Conservation (phyloP, 1,140 invertebrate species). For the Littorina saxatilis region DNA sequence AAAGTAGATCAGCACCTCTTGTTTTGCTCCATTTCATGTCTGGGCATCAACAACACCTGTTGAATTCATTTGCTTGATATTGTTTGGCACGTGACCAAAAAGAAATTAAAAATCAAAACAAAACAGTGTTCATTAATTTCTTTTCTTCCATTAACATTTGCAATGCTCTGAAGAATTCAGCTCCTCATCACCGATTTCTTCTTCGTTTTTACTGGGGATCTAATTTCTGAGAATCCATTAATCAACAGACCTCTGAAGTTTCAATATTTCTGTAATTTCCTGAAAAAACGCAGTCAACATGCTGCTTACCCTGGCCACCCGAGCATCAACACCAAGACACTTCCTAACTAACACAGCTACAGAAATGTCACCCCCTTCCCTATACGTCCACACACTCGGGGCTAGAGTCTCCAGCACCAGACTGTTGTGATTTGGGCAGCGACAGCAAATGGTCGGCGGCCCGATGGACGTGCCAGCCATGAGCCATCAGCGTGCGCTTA, state of each 20-base stretch:
- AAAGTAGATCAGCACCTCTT: not conserved
- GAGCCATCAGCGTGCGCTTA: conserved; percentile 71
- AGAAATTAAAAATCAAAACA: not conserved
- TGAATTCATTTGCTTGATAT: too few species aligned
- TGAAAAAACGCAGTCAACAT: not conserved
- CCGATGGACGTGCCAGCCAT: conserved; percentile 74
- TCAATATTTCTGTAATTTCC: not conserved
- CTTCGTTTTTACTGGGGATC: not conserved
- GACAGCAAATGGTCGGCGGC: conserved; percentile 74
- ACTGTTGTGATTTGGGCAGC: conserved; percentile 14
- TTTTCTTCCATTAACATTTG: not conserved
- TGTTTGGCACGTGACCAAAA: not conserved
- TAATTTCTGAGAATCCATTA: not conserved
- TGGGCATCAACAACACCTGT: not conserved
- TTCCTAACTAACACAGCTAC: too few species aligned
- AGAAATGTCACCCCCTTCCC: too few species aligned
- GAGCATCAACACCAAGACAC: too few species aligned
- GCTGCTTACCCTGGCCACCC: too few species aligned
- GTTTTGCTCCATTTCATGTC: not conserved
- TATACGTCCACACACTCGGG: conserved; percentile 30
- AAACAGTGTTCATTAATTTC: not conserved
- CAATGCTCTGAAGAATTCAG: not conserved
- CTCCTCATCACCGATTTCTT: not conserved
- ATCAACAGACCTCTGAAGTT: not conserved
- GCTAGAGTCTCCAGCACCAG: not conserved